phyloP scores from a whole-genome alignment of 1,140 invertebrate species.

The Leptopilina boulardi region DNA sequence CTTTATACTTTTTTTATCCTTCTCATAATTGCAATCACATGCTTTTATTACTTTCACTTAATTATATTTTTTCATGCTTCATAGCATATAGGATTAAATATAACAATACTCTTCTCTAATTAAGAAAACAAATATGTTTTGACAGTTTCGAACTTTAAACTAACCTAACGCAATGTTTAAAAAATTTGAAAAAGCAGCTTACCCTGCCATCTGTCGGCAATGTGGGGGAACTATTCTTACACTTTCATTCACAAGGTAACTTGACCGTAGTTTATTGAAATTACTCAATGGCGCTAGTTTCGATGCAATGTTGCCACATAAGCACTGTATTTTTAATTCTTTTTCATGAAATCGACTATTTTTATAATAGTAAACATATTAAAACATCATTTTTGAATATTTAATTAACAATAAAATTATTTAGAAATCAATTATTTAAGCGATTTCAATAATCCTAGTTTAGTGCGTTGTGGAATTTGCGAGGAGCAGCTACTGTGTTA shows the following conservation, averaged over 20 bases:
- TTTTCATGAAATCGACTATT: constrained; percentile 53
- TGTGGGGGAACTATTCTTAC: not conserved
- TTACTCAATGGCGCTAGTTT: constrained; percentile 52
- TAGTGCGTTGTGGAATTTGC: constrained; percentile 75
- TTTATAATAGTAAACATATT: constrained; percentile 58
- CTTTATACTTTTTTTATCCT: too few species aligned
- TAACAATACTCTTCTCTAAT: too few species aligned
- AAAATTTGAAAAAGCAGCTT: not conserved
- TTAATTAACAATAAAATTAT: constrained; percentile 46
- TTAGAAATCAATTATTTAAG: constrained; percentile 60
- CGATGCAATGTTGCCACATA: constrained; percentile 69
- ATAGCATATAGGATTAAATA: too few species aligned
- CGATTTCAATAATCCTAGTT: constrained; percentile 54
- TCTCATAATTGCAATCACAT: too few species aligned
- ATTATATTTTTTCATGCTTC: too few species aligned
- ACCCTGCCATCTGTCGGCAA: not conserved
- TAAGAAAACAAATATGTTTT: too few species aligned
- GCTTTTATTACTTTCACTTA: too few species aligned
- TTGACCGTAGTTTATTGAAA: not conserved
- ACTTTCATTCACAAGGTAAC: not conserved
- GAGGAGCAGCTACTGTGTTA: constrained; percentile 75
- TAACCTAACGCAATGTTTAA: not conserved
- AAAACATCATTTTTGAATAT: constrained; percentile 56
- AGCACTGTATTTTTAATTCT: constrained; percentile 66
- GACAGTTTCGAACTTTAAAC: too few species aligned